phyloP scores from a whole-genome alignment of 1,140 invertebrate genomes.

The Metopolophium dirhodum region DNA sequence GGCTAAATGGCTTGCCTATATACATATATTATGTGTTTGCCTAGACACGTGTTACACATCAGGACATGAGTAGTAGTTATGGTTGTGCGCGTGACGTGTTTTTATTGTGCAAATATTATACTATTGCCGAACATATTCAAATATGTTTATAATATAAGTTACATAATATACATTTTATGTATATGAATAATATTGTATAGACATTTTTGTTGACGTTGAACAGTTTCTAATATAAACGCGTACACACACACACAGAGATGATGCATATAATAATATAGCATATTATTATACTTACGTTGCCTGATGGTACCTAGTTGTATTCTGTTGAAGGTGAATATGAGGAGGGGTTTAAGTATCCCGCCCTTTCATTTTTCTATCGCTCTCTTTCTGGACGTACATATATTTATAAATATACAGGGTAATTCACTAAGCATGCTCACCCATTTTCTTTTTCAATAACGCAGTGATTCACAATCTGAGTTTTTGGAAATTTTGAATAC shows the following conservation, averaged over 20 bases:
- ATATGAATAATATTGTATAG: neutral
- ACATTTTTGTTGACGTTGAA: neutral
- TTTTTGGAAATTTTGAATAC: too few relatives aligned
- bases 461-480: too few relatives aligned
- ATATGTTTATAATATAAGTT: conserved; percentile 1
- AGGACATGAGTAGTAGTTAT: neutral
- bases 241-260: neutral
- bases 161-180: neutral
- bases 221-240: neutral
- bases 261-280: conserved; percentile 5
- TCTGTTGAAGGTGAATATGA: neutral
- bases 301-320: neutral
- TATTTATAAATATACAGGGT: too few relatives aligned
- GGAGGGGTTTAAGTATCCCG: neutral
- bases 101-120: neutral
- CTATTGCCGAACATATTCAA: neutral
- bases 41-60: neutral
- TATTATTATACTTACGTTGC: neutral
- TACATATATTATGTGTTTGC: neutral
- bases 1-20: neutral
- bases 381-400: neutral
- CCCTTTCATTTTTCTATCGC: neutral
- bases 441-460: too few relatives aligned
- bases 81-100: neutral
- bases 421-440: too few relatives aligned